These are phyloP conservation scores for Austrofundulus limnaeus DNA, from an alignment of 2,113 vertebrate species.

Conservation along the genomic window DNA sequence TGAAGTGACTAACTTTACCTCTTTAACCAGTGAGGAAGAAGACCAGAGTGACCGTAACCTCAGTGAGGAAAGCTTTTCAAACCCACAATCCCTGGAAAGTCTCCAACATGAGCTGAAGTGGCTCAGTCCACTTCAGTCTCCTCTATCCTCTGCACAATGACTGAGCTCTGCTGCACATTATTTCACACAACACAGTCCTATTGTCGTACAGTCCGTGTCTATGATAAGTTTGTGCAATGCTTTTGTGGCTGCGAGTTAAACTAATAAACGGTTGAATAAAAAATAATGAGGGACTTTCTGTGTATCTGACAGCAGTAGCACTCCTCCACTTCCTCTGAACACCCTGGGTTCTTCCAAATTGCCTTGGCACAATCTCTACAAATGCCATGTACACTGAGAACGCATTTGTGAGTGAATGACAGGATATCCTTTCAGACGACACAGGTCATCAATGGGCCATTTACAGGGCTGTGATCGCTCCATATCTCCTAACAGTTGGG, in stretches of 20 bases:
- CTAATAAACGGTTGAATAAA: conserved; percentile 65
- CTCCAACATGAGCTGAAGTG: conserved; percentile 49
- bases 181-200: conserved; percentile 45
- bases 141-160: conserved; percentile 40
- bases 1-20: conserved; percentile 67
- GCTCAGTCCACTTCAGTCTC: conserved; percentile 50
- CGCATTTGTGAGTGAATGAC: conserved; percentile 66
- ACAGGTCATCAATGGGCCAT: conserved; percentile 75
- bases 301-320: conserved; percentile 51
- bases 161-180: conserved; percentile 30
- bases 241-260: conserved; percentile 56
- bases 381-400: conserved; percentile 63
- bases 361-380: conserved; percentile 53
- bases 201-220: conserved; percentile 39
- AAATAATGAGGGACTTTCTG: conserved; percentile 60
- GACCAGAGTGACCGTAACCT: conserved; percentile 72
- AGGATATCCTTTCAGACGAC: conserved; percentile 73
- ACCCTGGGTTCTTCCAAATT: conserved; percentile 64
- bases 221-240: conserved; percentile 17
- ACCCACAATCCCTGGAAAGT: conserved; percentile 72
- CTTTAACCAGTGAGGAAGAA: conserved; percentile 50
- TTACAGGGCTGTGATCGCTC: conserved; percentile 53
- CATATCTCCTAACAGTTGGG: conserved; percentile 45
- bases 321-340: conserved; percentile 61
- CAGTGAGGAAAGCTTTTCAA: conserved; percentile 63